Base-by-base conservation (phyloP, 2,113 vertebrate genomes). In the Acrocephalus arundinaceus region DNA sequence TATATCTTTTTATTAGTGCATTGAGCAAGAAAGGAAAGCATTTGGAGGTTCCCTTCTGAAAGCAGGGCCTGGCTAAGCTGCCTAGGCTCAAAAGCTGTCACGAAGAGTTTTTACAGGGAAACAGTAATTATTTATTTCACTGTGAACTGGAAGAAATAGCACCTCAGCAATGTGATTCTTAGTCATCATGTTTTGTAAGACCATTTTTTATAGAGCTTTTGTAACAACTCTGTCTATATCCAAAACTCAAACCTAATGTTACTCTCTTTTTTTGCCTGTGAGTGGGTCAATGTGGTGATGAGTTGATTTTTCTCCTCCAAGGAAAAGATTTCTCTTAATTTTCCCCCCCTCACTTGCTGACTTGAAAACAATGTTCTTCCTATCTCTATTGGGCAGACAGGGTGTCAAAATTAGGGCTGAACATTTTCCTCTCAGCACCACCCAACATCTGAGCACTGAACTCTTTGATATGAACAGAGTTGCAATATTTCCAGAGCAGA, bases 81-180 rank as follows among this genome's bases (percentile, higher is more conserved):
- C 90, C 73, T 24, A 43, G 55, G 31, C 48, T 67, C 41, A 11
- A 83, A 90, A 89, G 31, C n/a, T 85, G 46, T 11, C 51, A 19
- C 0, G 2, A 78, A 66, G 20, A n/a, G 5, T 52, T 95, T 87
- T 89, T 75, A 66, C 43, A 86, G 49, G 49, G 63, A 62, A 88
- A 76, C 9, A 88, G 75, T 66, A 91, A 67, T 96, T 88, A 86
- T n/a, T 85, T 31, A 59, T 89, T 80, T 88, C 57, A 37, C 37
- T 84, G 52, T 79, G 71, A 85, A 80, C 21, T 93, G 71, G 81
- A 93, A 85, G 81, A 76, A 79, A 79, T 57, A 87, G 28, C 61
- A 54, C 31, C 81, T 96, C 87, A 68, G 84, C 89, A 96, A 68
- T 58, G 87, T 97, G 95, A 91, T 95, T 95, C 76, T 96, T 93